Conservation (phyloP, 1,140 invertebrate genomes). For the Drosophila busckii region DNA sequence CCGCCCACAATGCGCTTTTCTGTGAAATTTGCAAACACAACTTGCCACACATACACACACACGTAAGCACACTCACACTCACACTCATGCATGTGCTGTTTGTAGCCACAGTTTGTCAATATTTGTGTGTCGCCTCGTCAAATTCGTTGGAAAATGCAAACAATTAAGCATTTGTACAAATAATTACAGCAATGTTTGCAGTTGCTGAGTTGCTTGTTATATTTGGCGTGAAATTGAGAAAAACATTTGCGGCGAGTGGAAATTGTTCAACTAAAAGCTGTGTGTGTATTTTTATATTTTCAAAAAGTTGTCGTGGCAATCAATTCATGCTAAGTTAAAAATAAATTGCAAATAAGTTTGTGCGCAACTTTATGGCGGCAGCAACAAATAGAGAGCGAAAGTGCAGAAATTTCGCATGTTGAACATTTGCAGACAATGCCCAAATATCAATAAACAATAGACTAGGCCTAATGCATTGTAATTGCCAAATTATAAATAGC, state of each 20-base stretch:
- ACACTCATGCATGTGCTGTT: neutral
- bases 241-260: no score
- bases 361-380: no score
- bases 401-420: conserved; percentile 26
- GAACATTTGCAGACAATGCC: conserved; percentile 34
- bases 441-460: no score
- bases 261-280: no score
- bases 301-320: no score
- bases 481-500: conserved; percentile 50
- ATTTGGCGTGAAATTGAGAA: conserved; percentile 66
- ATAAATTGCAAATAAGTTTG: no score
- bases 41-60: neutral
- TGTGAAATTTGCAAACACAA: conserved; percentile 49
- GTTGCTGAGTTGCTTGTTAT: conserved; percentile 37
- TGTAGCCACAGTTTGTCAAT: conserved; percentile 44
- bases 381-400: conserved; percentile 7
- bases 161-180: conserved; percentile 72
- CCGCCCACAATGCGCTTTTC: conserved; percentile 30
- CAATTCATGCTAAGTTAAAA: no score
- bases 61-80: neutral
- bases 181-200: conserved; percentile 55
- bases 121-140: conserved; percentile 49
- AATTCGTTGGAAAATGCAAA: conserved; percentile 68
- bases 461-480: conserved; percentile 28
- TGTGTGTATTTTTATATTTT: no score